Percentiles rank a stretch among this genome's conserved stretches.
Conservation (phyloP, 2,888 invertebrate genomes). For the Eupithecia vulgata region DNA sequence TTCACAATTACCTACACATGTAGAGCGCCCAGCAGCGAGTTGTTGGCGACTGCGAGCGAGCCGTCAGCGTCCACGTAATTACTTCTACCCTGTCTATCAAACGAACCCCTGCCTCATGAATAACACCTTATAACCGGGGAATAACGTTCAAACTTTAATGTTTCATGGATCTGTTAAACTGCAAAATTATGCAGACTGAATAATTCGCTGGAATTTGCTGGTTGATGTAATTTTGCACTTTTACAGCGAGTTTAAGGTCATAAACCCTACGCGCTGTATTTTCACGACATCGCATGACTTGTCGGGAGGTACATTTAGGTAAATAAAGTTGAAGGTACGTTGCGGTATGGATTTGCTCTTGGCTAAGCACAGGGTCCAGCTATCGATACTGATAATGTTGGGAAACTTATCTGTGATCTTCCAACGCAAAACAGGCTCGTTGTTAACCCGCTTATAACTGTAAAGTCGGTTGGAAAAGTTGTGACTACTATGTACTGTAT, state of each 20-base stretch:
- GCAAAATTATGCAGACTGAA: conserved; percentile 9
- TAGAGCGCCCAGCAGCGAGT: not conserved
- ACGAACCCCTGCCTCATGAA: not conserved
- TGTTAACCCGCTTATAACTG: no score
- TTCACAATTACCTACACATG: not conserved
- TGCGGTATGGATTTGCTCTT: not conserved
- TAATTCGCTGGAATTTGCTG: conserved; percentile 1
- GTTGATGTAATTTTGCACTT: not conserved
- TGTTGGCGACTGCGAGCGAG: not conserved
- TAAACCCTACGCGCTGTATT: not conserved
- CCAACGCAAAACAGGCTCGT: no score
- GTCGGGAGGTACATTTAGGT: not conserved
- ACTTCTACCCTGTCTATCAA: conserved; percentile 7
- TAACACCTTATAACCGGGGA: not conserved
- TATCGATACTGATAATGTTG: not conserved
- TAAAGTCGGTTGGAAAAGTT: not conserved
- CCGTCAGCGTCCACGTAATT: conserved; percentile 7
- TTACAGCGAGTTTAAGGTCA: not conserved
- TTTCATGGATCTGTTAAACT: not conserved
- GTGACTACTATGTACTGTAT: not conserved
- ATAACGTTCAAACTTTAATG: conserved; percentile 1
- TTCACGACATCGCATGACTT: not conserved
- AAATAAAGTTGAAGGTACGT: not conserved
- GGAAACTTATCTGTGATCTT: not conserved
- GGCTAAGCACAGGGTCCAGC: not conserved